Base-by-base conservation (phyloP, 2,888 invertebrate species). In the Acleris cristana region DNA sequence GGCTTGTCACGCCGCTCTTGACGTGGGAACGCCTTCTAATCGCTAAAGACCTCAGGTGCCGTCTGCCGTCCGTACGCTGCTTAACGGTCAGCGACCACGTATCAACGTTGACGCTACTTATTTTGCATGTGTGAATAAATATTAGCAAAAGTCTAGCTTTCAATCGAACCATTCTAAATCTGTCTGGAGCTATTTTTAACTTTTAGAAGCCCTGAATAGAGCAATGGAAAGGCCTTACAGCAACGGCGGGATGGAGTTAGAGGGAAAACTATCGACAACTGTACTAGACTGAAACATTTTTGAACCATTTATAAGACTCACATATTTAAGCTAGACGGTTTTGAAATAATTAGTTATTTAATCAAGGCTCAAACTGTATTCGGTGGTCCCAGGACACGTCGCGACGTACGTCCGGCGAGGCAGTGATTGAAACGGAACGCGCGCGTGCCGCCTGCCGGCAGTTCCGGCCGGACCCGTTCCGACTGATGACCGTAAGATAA, bases 401-500 rank as follows among this genome's bases (percentile, higher is more conserved):
- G 53, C 53, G 14, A 19, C 53, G 55, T 49, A 62, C 56, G 62
- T 67, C 63, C 63, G 67, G 63, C 53, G 54, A 45, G 48, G 45
- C 57, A 49, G 64, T 64, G 66, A 56, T 67, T 58, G 67, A 58
- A 67, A 67, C 63, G 58, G 64, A 67, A 57, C 67, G 67, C 62
- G 64, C 58, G 62, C 64, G 64, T 58, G 53, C 64, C 53, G 44
- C 51, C 56, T 53, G 57, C 53, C 44, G 44, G 51, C 57, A 63
- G 67, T 67, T 63, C 67, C 67, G 66, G 65, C 53, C 45, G 53
- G 19, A 23, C 58, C 48, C 48, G 58, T 56, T 51, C 52, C 55
- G 64, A 67, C 62, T 67, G 67, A 63, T 67, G 67, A 67, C 67
- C 67, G 67, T 67, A 67, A 62, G 67, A 67, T 67, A 67, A 67